Evolutionary conservation across 2,113 vertebrate genomes (phyloP), one percentile per base, ranked within the genome.

Genomic region (Motacilla tschutschensis): DNA sequence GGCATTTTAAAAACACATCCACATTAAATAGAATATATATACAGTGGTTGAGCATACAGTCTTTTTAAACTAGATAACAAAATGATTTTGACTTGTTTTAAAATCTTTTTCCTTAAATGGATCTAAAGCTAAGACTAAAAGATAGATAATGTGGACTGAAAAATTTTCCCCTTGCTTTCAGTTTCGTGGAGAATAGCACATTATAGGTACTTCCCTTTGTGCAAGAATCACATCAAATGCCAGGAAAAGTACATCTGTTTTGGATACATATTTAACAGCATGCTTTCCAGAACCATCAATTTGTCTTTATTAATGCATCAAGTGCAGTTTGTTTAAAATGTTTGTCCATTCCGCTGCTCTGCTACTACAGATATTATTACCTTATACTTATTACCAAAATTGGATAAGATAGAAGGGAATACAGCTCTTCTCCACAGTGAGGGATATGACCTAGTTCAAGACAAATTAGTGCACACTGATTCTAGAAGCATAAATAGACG

Each of bases 51-150:
- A 71, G 57, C 81, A 92, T 77, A 89, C 58, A 94, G 82, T 50
- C 90, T 80, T 69, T 95, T 92, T 83, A 91, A 83, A 91, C 74
- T 75, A 95, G 83, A 88, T 81, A 95, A 95, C 86, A 94, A 92
- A 95, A 95, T 95, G 83, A 93, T 94, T 94, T 95, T 91, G 84
- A 91, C 91, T 94, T 95, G 88, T 94, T 95, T 95, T 85, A 93
- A 95, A 91, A 96, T 92, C 53, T 70, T 95, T 88, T 94, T 86
- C 71, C 80, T 96, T 95, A 94, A 94, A 94, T 81, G 72, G 92
- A 84, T 92, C 77, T 79, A 94, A 93, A 96, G 41, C 90, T 91
- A 87, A 89, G 91, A 88, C 84, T 82, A 93, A 91, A 90, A 94
- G 92, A 93, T 78, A 94, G 83, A 93, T 92, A 93, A 91, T 84